A percentile compares a stretch with the other conserved stretches of the same genome.
phyloP scores from a whole-genome alignment of 2,113 vertebrate genomes.

The Lophius piscatorius region DNA sequence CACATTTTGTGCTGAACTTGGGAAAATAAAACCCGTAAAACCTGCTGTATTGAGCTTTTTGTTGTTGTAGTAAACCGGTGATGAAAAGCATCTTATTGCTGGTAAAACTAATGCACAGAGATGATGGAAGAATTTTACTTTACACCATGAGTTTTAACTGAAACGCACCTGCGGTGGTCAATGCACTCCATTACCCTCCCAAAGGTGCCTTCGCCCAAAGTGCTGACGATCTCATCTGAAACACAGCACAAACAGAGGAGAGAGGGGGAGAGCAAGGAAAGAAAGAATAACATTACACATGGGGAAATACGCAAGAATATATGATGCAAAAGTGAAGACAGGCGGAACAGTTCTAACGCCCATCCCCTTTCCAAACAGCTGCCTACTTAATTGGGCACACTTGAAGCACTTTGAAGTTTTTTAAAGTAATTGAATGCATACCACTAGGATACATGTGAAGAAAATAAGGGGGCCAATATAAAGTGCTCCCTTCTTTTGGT shows the following conservation, averaged over 20 bases:
- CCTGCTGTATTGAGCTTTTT: too few relatives aligned
- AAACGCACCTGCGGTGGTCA: conserved; percentile 91
- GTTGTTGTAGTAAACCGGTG: too few relatives aligned
- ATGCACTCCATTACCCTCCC: conserved; percentile 95
- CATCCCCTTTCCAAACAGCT: conserved; percentile 56
- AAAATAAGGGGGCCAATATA: conserved; percentile 38
- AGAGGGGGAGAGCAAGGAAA: conserved; percentile 52
- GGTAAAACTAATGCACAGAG: too few relatives aligned
- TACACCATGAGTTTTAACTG: not conserved
- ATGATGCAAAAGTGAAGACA: conserved; percentile 55
- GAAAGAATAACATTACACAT: conserved; percentile 62
- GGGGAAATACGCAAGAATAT: conserved; percentile 35
- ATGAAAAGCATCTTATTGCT: too few relatives aligned
- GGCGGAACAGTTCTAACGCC: conserved; percentile 61
- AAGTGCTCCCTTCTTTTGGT: conserved; percentile 43
- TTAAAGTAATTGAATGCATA: conserved; percentile 28
- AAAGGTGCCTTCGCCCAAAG: conserved; percentile 95
- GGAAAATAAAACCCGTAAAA: too few relatives aligned
- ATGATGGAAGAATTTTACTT: not conserved
- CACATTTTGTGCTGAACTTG: too few relatives aligned
- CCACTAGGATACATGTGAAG: conserved; percentile 24
- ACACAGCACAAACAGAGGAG: conserved; percentile 68
- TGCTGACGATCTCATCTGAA: conserved; percentile 96
- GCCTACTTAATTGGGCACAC: conserved; percentile 54
- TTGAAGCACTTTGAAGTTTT: conserved; percentile 23